phyloP scores from a whole-genome alignment of 2,888 invertebrate species.

The Troglohyphantes excavatus region DNA sequence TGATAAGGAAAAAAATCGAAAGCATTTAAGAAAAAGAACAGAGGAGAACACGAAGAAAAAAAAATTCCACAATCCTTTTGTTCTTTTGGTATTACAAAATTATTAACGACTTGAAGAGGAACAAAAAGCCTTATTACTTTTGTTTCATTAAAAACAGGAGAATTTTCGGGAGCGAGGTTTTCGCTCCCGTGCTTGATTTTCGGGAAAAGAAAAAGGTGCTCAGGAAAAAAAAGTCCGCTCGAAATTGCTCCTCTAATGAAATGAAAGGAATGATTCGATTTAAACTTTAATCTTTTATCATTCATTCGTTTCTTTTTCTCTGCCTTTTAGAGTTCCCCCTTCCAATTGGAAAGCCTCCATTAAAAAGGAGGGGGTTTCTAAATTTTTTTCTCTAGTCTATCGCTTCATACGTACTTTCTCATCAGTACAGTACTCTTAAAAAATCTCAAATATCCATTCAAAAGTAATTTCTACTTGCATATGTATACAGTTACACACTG shows the following conservation, averaged over 20 bases:
- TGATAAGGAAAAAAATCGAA: constrained; percentile 51
- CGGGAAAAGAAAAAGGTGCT: constrained; percentile 54
- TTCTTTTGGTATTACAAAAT: constrained; percentile 70
- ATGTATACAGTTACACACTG: too few species aligned
- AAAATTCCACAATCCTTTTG: constrained; percentile 52
- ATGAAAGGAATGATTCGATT: constrained; percentile 78
- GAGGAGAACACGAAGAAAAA: constrained; percentile 31
- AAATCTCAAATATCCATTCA: too few species aligned
- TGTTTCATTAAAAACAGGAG: constrained; percentile 78
- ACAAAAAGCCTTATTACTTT: constrained; percentile 77
- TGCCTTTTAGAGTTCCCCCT: background rate
- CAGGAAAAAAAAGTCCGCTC: too few species aligned
- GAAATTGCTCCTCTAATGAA: constrained; percentile 76
- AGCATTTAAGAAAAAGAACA: constrained; percentile 50
- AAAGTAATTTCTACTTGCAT: too few species aligned
- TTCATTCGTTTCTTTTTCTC: constrained; percentile 71
- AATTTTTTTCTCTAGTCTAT: background rate
- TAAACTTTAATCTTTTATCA: constrained; percentile 78
- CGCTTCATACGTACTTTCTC: too few species aligned
- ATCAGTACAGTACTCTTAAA: too few species aligned
- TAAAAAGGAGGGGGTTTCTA: constrained; percentile 28
- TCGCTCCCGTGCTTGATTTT: constrained; percentile 69
- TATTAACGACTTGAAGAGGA: constrained; percentile 72
- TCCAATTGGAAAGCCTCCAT: constrained; percentile 42
- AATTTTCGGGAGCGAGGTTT: constrained; percentile 24